These are phyloP conservation scores for Lepus townsendii DNA, from an alignment of 2,797 vertebrate genomes.

Conservation along the genomic window DNA sequence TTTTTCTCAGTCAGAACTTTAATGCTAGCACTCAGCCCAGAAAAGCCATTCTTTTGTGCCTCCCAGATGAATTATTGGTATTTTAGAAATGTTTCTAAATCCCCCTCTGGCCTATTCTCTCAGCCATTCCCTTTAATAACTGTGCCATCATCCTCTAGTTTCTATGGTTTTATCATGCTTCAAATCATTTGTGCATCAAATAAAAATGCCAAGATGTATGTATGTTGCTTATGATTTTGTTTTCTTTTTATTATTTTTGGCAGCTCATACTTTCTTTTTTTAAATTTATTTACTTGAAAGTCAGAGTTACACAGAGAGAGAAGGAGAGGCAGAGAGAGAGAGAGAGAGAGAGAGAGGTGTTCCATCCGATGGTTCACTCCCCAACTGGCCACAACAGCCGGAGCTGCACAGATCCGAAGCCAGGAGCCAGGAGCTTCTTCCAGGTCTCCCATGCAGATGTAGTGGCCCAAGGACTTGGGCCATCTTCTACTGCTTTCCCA, in stretches of 20 bases:
- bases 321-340: too few relatives aligned
- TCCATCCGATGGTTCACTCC: too few relatives aligned
- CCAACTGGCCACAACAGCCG: too few relatives aligned
- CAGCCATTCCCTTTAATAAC: neutral
- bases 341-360: too few relatives aligned
- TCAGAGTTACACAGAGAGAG: too few relatives aligned
- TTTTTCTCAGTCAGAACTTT: neutral
- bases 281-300: too few relatives aligned
- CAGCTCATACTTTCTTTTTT: neutral
- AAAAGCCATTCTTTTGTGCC: neutral
- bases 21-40: neutral
- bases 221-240: neutral
- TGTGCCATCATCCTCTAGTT: neutral
- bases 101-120: neutral
- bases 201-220: neutral
- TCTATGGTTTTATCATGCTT: neutral
- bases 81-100: neutral
- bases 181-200: constrained; percentile 14
- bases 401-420: too few relatives aligned
- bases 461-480: too few relatives aligned
- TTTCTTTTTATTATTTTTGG: neutral
- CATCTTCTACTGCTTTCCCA: too few relatives aligned
- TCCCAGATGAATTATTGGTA: neutral
- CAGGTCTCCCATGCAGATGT: too few relatives aligned
- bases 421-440: too few relatives aligned